Conservation (phyloP, 1,140 invertebrate species). For the Pinna nobilis region DNA sequence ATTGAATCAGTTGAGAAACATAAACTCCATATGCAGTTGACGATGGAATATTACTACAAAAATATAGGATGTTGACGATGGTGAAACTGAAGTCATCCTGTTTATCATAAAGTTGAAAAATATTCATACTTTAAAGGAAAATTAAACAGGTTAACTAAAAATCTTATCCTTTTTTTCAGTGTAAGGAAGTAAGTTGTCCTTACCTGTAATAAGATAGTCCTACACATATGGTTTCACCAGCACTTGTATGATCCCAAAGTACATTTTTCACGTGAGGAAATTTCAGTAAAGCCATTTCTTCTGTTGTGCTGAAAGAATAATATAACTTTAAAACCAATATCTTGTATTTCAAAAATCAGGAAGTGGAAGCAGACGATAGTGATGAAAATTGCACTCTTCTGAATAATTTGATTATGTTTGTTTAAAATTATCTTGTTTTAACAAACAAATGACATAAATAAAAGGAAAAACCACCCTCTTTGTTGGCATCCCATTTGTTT, state of each 20-base stretch:
- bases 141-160: not conserved
- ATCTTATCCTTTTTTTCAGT: no score
- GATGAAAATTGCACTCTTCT: not conserved
- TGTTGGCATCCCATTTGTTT: not conserved
- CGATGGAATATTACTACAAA: no score
- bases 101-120: no score
- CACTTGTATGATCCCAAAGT: constrained; percentile 67
- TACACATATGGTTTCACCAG: constrained; percentile 57
- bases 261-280: constrained; percentile 67
- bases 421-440: not conserved
- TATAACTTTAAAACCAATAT: no score
- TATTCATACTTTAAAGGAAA: not conserved
- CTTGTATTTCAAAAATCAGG: not conserved
- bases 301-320: constrained; percentile 45
- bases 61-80: no score
- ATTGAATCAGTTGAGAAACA: no score
- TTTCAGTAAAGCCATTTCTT: constrained; percentile 56
- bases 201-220: constrained; percentile 69
- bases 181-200: not conserved
- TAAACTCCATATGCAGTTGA: no score
- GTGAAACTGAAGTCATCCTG: no score
- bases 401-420: not conserved
- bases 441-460: not conserved
- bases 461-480: not conserved
- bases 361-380: not conserved